A percentile compares a stretch with the other conserved stretches of the same genome.
phyloP scores from a whole-genome alignment of 2,113 vertebrate genomes.

The Myrmecobius fasciatus region DNA sequence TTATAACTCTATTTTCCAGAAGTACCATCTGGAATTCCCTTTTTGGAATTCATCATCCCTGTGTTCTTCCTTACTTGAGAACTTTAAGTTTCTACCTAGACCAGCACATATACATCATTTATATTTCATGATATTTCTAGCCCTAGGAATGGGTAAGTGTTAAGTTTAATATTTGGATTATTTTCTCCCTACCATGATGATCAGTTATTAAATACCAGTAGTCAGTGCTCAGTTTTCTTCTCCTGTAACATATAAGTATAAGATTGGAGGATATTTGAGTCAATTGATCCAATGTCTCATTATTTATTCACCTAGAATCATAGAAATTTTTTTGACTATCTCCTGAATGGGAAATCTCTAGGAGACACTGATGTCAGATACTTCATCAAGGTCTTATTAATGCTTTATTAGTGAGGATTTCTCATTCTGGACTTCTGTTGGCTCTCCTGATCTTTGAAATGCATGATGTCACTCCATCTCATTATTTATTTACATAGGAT shows the following conservation, averaged over 20 bases:
- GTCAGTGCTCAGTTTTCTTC: neutral
- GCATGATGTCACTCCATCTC: neutral
- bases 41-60: neutral
- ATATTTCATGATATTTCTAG: neutral
- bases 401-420: neutral
- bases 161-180: neutral
- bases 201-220: neutral
- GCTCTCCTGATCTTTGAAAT: neutral
- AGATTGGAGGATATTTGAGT: neutral
- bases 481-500: neutral
- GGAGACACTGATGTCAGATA: no score
- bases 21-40: neutral
- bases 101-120: neutral
- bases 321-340: no score
- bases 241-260: neutral
- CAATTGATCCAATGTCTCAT: neutral
- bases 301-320: neutral
- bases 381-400: neutral
- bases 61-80: neutral
- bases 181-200: neutral
- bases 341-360: no score
- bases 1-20: neutral
- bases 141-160: neutral
- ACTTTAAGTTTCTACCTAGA: neutral
- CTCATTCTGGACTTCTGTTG: neutral